These are phyloP conservation scores for Caenorhabditis wallacei DNA, from an alignment of 2,888 invertebrate genomes.

Conservation along the genomic window DNA sequence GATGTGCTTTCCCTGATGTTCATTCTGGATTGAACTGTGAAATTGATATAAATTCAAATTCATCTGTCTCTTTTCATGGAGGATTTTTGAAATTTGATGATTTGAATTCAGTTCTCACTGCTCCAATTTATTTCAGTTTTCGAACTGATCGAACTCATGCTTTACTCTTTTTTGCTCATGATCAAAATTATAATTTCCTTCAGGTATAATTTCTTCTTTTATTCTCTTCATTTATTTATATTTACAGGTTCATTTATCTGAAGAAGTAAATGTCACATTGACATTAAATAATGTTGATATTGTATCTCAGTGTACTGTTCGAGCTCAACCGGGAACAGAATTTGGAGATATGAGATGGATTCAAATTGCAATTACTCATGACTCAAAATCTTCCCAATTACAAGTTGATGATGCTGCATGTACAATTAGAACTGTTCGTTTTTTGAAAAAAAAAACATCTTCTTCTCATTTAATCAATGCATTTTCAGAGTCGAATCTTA, in stretches of 20 bases:
- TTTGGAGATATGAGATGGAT: constrained; percentile 81
- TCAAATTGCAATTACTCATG: constrained; percentile 67
- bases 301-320: constrained; percentile 72
- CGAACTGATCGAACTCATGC: constrained; percentile 78
- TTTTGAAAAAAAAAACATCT: not conserved
- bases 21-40: constrained; percentile 78
- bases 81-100: constrained; percentile 74
- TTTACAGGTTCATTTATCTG: constrained; percentile 73
- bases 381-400: constrained; percentile 40
- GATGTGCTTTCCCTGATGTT: constrained; percentile 76
- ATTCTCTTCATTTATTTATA: no score
- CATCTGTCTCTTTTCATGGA: constrained; percentile 79
- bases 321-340: constrained; percentile 72
- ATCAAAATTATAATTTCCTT: constrained; percentile 79
- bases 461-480: not conserved
- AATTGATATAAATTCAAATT: constrained; percentile 76
- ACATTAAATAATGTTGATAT: constrained; percentile 75
- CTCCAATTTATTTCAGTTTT: constrained; percentile 74
- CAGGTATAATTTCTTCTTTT: constrained; percentile 64
- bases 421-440: constrained; percentile 49
- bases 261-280: constrained; percentile 77
- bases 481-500: constrained; percentile 30
- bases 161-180: constrained; percentile 79
- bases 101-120: constrained; percentile 51
- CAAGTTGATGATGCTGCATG: constrained; percentile 61